These are phyloP conservation scores for Pachypsylla venusta DNA, from an alignment of 1,140 invertebrate genomes.

Conservation along the genomic window DNA sequence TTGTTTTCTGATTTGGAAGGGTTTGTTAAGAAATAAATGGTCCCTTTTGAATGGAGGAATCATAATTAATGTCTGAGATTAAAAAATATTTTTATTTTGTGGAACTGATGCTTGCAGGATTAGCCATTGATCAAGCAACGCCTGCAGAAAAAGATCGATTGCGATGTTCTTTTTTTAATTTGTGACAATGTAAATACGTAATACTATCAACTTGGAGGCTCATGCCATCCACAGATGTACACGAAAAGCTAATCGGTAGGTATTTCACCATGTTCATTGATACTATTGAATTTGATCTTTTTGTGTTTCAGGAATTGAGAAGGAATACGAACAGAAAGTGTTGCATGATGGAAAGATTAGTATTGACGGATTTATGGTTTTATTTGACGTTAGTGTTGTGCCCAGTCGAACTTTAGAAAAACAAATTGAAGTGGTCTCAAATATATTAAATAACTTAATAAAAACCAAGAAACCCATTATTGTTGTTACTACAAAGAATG, in stretches of 20 bases:
- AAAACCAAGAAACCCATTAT: constrained; percentile 93
- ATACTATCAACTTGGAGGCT: too few relatives aligned
- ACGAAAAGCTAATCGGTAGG: too few relatives aligned
- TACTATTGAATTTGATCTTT: too few relatives aligned
- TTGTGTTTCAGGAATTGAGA: constrained; percentile 37
- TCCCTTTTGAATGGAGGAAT: not conserved
- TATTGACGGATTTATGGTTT: constrained; percentile 90
- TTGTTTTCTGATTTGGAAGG: too few relatives aligned
- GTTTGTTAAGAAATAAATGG: not conserved
- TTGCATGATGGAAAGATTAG: constrained; percentile 84
- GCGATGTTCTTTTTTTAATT: too few relatives aligned
- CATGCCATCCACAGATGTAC: too few relatives aligned
- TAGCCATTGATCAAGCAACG: too few relatives aligned
- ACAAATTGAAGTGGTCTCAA: constrained; percentile 66
- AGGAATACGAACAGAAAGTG: constrained; percentile 86
- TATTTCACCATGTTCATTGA: too few relatives aligned
- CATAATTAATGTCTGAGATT: constrained; percentile 10
- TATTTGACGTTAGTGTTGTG: constrained; percentile 90
- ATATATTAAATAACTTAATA: constrained; percentile 65
- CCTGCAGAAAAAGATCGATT: too few relatives aligned
- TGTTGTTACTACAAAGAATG: constrained; percentile 90
- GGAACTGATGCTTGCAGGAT: too few relatives aligned
- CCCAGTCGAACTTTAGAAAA: constrained; percentile 79
- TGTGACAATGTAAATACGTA: too few relatives aligned
- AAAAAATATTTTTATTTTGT: too few relatives aligned